Conservation (phyloP, 1,140 invertebrate genomes). For the Aphelenchoides fujianensis region DNA sequence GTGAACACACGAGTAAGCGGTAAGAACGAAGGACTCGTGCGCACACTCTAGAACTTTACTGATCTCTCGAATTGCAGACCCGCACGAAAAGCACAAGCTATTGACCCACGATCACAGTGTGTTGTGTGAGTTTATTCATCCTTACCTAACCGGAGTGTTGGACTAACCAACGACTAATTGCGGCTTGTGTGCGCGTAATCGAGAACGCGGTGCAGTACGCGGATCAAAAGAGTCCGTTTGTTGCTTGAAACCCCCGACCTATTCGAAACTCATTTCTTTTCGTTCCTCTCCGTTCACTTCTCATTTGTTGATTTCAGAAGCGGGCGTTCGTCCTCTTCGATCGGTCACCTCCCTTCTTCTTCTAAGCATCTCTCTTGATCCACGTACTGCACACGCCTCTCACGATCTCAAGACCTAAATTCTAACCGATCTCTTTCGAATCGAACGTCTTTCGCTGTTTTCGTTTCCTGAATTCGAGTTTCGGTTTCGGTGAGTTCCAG, state of each 20-base stretch:
- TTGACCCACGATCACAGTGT: background rate
- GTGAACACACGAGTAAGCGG: slow-evolving; percentile 13
- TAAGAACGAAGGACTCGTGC: background rate
- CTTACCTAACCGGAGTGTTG: no score
- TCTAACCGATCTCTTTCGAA: background rate
- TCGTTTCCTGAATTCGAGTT: no score
- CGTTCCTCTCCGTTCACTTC: background rate
- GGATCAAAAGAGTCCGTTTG: background rate
- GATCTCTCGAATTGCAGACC: background rate
- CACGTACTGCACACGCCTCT: slow-evolving; percentile 13
- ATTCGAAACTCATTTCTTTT: background rate
- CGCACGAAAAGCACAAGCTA: background rate
- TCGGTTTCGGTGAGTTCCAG: background rate
- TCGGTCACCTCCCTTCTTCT: no score
- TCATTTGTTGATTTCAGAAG: background rate
- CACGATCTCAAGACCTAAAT: background rate
- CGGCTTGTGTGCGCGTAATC: background rate
- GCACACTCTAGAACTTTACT: background rate
- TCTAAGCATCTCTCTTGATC: background rate
- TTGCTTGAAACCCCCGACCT: background rate
- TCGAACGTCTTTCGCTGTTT: background rate
- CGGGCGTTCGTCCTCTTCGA: no score
- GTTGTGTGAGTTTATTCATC: background rate
- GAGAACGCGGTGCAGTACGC: background rate
- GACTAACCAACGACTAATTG: background rate